phyloP scores from a whole-genome alignment of 2,797 vertebrate species.

The Semaprochilodus insignis region DNA sequence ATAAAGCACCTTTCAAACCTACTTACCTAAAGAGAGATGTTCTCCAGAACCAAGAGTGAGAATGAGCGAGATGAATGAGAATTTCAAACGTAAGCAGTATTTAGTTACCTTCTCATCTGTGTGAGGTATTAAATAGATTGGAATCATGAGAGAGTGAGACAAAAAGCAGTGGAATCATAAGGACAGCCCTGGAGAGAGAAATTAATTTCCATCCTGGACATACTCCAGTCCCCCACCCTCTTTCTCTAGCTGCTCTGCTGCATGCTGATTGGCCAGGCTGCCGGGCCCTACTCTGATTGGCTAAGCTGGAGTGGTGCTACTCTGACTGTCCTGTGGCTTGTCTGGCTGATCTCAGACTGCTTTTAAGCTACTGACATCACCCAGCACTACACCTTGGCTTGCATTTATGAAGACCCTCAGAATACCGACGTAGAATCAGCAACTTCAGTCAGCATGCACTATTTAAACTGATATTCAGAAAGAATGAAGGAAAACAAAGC shows the following conservation, averaged over 20 bases:
- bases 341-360: slow-evolving; percentile 40
- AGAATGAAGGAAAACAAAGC: neutral
- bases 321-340: slow-evolving; percentile 33
- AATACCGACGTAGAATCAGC: slow-evolving; percentile 4
- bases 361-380: slow-evolving; percentile 17
- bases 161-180: slow-evolving; percentile 42
- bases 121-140: neutral
- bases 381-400: slow-evolving; percentile 17
- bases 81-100: neutral
- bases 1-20: slow-evolving; percentile 23
- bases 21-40: neutral
- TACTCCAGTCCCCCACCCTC: slow-evolving; percentile 26
- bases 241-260: slow-evolving; percentile 23
- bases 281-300: slow-evolving; percentile 15
- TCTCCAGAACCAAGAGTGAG: neutral
- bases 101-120: neutral
- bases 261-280: slow-evolving; percentile 31
- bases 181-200: slow-evolving; percentile 39
- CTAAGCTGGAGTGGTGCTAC: slow-evolving; percentile 45
- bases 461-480: neutral
- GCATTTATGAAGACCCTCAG: slow-evolving; percentile 29
- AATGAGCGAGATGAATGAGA: neutral
- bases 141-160: slow-evolving; percentile 25
- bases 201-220: slow-evolving; percentile 53
- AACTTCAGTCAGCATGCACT: neutral